phyloP scores from a whole-genome alignment of 2,888 invertebrate species.

The Drosophila mettleri region DNA sequence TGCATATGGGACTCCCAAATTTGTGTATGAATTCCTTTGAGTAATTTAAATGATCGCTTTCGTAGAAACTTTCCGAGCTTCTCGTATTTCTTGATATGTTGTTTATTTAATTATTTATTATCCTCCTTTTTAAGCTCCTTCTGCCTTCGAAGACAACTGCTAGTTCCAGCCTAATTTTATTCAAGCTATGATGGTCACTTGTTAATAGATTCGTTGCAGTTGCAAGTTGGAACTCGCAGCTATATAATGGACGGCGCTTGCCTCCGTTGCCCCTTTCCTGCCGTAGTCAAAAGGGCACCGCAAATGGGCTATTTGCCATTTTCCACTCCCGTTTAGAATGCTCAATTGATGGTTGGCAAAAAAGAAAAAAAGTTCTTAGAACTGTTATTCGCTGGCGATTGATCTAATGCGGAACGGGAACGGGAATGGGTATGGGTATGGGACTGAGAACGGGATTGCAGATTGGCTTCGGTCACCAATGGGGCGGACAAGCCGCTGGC shows the following conservation, averaged over 20 bases:
- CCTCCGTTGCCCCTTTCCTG: not conserved
- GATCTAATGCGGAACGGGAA: conserved; percentile 61
- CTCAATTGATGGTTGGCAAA: conserved; percentile 48
- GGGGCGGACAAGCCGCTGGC: conserved; percentile 35
- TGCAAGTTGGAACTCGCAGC: conserved; percentile 6
- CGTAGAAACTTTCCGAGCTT: too few relatives aligned
- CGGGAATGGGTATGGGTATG: conserved; percentile 26
- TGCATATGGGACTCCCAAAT: too few relatives aligned
- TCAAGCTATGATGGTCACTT: conserved; percentile 12
- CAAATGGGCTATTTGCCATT: conserved; percentile 49
- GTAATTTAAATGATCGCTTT: too few relatives aligned
- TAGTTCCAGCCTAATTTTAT: not conserved
- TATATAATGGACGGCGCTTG: not conserved
- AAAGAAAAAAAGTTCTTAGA: conserved; percentile 39
- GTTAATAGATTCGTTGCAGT: conserved; percentile 31
- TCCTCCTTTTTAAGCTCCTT: not conserved
- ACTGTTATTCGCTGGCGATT: conserved; percentile 58
- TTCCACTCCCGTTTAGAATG: conserved; percentile 56
- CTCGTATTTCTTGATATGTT: not conserved
- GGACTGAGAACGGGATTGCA: conserved; percentile 36
- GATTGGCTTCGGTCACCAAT: conserved; percentile 43
- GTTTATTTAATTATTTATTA: not conserved
- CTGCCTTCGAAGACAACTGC: not conserved
- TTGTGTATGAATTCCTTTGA: too few relatives aligned
- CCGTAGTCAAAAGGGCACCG: conserved; percentile 24